Percentiles rank a stretch among this genome's conserved stretches.
Conservation (phyloP, 2,888 invertebrate species). For the Dendrolimus pini region DNA sequence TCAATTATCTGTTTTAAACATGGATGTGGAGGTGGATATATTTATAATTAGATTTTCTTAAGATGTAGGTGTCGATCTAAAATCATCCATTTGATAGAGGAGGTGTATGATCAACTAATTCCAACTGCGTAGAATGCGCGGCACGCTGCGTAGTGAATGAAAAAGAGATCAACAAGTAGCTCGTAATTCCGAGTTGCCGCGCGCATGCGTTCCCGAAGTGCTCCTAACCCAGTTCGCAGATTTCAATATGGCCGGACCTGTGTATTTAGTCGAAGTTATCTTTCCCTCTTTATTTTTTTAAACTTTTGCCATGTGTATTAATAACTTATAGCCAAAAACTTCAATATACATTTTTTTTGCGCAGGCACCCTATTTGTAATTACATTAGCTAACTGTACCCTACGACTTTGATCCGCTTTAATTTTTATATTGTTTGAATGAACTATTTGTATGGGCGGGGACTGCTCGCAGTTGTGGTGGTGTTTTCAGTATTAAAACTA, state of each 20-base stretch:
- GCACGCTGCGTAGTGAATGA: slow-evolving; percentile 59
- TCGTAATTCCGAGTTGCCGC: slow-evolving; percentile 22
- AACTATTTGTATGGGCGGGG: no score
- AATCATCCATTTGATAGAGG: neutral
- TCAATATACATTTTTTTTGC: no score
- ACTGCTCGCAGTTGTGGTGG: no score
- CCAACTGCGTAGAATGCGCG: slow-evolving; percentile 58
- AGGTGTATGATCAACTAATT: slow-evolving; percentile 10
- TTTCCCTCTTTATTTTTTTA: no score
- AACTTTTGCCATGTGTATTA: no score
- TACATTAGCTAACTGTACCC: no score
- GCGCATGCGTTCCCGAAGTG: slow-evolving; percentile 42
- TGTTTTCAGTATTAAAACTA: no score
- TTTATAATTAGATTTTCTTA: neutral
- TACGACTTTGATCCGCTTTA: no score
- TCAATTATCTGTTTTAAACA: no score
- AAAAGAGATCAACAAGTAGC: slow-evolving; percentile 67
- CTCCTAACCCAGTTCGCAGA: slow-evolving; percentile 13
- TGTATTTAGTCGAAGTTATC: slow-evolving; percentile 6
- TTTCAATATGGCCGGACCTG: slow-evolving; percentile 44
- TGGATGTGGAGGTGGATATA: neutral
- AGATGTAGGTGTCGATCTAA: neutral
- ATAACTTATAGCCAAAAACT: no score
- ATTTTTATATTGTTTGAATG: no score
- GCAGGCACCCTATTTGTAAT: no score